These are phyloP conservation scores for Gallirallus australis DNA, from an alignment of 2,797 vertebrate species.

Conservation along the genomic window DNA sequence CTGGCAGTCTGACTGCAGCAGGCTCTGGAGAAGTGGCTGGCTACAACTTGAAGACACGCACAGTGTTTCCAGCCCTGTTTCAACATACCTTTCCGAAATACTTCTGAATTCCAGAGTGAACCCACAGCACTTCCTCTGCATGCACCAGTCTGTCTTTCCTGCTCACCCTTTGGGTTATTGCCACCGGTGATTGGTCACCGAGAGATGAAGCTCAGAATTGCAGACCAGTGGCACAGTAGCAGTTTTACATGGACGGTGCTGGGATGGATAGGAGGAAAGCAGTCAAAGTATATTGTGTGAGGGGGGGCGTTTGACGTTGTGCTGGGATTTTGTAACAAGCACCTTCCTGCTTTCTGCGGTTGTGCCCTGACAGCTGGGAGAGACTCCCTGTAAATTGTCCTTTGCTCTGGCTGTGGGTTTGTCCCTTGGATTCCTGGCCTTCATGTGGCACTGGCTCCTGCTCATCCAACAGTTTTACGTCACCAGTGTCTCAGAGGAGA, in stretches of 20 bases:
- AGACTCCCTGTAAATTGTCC: background rate
- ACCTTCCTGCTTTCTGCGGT: background rate
- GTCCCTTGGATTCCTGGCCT: background rate
- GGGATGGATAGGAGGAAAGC: background rate
- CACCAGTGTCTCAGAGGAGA: background rate
- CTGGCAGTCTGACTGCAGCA: background rate
- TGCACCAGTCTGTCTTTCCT: background rate
- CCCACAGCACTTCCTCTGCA: background rate
- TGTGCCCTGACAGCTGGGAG: background rate
- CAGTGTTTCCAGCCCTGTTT: background rate
- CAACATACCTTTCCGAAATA: background rate
- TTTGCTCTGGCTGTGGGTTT: background rate
- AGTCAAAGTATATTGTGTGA: fast-evolving
- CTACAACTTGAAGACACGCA: background rate
- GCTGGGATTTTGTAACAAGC: background rate
- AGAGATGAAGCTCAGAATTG: background rate
- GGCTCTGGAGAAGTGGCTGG: background rate
- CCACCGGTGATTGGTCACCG: fast-evolving
- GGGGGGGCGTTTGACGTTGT: fast-evolving
- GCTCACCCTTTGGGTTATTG: background rate
- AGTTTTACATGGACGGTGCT: background rate
- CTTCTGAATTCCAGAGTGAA: background rate
- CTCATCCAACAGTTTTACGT: background rate
- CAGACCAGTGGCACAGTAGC: background rate
- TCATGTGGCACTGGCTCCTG: background rate